Percentiles rank a stretch among this genome's conserved stretches.
phyloP scores from a whole-genome alignment of 2,113 vertebrate species.

The Cryptomyrus ogoouensis region DNA sequence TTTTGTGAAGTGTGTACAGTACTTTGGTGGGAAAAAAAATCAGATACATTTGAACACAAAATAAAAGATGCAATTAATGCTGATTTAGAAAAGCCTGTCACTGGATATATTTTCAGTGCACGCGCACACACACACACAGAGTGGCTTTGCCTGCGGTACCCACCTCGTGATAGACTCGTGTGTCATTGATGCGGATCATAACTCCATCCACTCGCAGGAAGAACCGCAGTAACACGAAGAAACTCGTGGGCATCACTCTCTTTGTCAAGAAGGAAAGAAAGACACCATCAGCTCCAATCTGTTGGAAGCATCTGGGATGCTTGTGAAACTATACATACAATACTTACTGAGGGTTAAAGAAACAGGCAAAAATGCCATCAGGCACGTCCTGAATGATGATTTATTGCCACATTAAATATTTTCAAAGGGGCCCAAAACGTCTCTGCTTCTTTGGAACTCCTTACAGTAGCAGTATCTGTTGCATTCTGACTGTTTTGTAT shows the following conservation, averaged over 20 bases:
- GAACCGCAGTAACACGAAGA: constrained; percentile 87
- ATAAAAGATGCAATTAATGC: background rate
- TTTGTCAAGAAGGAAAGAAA: constrained; percentile 40
- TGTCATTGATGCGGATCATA: constrained; percentile 89
- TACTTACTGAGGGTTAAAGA: background rate
- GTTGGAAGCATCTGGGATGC: background rate
- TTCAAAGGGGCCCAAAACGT: background rate
- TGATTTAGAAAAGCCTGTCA: background rate
- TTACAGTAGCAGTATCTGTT: background rate
- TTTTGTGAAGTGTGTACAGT: background rate
- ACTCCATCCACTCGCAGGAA: constrained; percentile 93
- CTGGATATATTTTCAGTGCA: background rate
- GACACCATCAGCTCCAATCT: background rate
- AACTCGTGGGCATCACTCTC: constrained; percentile 97
- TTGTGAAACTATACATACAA: background rate
- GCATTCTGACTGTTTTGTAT: background rate
- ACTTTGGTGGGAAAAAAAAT: background rate
- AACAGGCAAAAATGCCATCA: background rate
- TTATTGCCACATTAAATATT: background rate
- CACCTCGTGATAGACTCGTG: constrained; percentile 86
- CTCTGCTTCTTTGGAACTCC: background rate
- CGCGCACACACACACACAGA: background rate
- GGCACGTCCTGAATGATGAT: background rate
- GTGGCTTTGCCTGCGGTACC: constrained; percentile 20
- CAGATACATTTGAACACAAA: background rate